These are phyloP conservation scores for Halcyon badia DNA, from an alignment of 2,797 vertebrate genomes.

Conservation along the genomic window DNA sequence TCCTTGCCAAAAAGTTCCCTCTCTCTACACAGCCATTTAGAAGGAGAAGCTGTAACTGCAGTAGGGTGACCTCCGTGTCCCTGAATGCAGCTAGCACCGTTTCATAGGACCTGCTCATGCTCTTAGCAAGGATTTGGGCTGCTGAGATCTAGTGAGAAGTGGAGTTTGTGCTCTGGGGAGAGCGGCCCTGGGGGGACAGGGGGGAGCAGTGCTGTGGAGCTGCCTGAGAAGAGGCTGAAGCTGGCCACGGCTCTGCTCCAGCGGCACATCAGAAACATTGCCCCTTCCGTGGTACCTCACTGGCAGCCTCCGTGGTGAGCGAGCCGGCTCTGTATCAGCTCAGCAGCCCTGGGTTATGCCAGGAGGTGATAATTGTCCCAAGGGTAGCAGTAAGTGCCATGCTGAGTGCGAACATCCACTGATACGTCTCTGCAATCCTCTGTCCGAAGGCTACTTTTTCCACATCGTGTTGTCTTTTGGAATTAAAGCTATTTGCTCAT, in stretches of 20 bases:
- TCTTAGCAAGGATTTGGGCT: background rate
- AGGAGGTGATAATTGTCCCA: background rate
- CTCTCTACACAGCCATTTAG: background rate
- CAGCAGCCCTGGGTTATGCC: background rate
- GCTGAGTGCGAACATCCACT: constrained; percentile 23
- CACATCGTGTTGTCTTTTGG: background rate
- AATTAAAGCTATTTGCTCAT: background rate
- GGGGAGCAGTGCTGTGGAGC: background rate
- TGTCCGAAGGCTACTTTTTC: background rate
- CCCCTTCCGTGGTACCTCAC: background rate
- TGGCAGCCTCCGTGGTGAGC: background rate
- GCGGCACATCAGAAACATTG: accelerated
- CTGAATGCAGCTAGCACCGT: background rate
- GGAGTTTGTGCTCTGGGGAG: background rate
- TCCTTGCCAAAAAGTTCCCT: background rate
- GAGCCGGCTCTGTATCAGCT: background rate
- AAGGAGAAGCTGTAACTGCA: background rate
- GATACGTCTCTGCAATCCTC: accelerated
- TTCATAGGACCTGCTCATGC: background rate
- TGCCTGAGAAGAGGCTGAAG: background rate
- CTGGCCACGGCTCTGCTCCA: background rate
- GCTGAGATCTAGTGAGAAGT: background rate
- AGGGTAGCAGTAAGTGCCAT: background rate
- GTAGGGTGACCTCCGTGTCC: background rate
- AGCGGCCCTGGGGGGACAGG: background rate